phyloP scores from a whole-genome alignment of 2,113 vertebrate species.

The Phylloscopus trochiloides region DNA sequence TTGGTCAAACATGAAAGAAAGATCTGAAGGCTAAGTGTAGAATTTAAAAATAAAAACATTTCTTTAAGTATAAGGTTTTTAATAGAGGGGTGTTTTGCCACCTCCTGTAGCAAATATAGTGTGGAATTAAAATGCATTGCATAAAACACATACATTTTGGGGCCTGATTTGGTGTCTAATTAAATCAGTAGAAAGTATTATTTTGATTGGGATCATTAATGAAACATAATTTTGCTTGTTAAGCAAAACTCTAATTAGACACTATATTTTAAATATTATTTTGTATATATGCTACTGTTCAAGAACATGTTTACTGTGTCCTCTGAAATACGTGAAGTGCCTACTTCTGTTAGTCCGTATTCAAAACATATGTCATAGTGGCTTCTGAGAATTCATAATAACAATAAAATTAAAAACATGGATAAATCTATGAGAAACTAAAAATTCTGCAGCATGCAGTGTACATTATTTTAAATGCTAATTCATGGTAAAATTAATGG shows the following conservation, averaged over 20 bases:
- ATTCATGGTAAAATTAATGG: not conserved
- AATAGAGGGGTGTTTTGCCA: accelerated
- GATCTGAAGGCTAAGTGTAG: not conserved
- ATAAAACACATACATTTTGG: not conserved
- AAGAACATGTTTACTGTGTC: not conserved
- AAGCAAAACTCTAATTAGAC: not conserved
- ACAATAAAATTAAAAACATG: not conserved
- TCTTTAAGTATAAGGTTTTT: not conserved
- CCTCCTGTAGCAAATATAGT: not conserved
- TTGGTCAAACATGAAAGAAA: not conserved
- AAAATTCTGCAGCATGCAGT: not conserved
- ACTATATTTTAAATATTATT: not conserved
- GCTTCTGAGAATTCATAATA: not conserved
- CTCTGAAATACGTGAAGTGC: not conserved
- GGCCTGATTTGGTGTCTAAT: not conserved
- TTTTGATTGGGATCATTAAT: not conserved
- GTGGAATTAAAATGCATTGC: not conserved
- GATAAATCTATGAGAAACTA: not conserved
- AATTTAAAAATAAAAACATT: not conserved
- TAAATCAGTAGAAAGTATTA: not conserved
- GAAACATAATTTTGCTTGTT: not conserved
- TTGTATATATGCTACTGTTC: not conserved
- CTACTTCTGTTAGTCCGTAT: not conserved
- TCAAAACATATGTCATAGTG: not conserved
- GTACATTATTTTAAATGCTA: not conserved